These are phyloP conservation scores for Sitobion miscanthi DNA, from an alignment of 1,140 invertebrate species.

Conservation along the genomic window DNA sequence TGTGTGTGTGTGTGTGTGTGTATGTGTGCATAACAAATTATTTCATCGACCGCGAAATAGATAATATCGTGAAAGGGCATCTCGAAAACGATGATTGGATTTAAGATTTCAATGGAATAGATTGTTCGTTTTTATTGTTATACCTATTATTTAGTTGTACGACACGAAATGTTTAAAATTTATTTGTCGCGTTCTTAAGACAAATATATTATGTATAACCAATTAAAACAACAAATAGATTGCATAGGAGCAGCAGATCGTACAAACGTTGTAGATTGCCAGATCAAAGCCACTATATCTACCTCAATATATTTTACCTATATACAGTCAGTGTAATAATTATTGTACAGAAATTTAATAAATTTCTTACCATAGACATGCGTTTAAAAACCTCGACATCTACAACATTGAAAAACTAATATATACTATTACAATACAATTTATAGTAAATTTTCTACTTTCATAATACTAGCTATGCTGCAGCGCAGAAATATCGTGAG, in stretches of 20 bases:
- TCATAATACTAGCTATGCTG: not conserved
- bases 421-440: not conserved
- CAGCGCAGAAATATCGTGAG: not conserved
- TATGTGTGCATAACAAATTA: not conserved
- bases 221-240: not conserved
- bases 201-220: not conserved
- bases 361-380: not conserved
- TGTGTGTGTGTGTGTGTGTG: not conserved
- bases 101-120: not conserved
- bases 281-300: too few species aligned
- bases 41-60: not conserved
- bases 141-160: not conserved
- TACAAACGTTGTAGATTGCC: too few species aligned
- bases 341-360: not conserved
- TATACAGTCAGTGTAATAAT: not conserved
- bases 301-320: not conserved
- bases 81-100: not conserved
- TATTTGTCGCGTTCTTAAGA: not conserved
- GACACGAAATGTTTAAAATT: not conserved
- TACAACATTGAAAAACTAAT: not conserved
- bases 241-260: too few species aligned
- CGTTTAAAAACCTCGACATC: not conserved
- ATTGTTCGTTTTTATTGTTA: not conserved
- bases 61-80: not conserved
- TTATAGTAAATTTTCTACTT: not conserved